These are phyloP conservation scores for Cervus canadensis DNA, from an alignment of 2,113 vertebrate genomes.

Conservation along the genomic window DNA sequence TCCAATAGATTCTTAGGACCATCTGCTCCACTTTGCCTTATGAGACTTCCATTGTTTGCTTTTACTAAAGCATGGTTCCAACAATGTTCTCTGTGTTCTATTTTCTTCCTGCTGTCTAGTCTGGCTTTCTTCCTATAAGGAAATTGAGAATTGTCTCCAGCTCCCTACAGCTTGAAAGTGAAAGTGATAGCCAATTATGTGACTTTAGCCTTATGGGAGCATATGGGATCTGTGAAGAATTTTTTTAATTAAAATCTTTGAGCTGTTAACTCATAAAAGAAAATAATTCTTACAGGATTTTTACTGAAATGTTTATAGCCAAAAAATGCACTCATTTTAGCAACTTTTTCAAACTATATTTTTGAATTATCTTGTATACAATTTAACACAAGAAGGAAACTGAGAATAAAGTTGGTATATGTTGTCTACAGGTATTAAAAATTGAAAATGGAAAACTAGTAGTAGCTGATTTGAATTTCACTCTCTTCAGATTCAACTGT, in stretches of 20 bases:
- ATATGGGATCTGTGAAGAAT: background rate
- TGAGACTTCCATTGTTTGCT: background rate
- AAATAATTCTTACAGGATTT: background rate
- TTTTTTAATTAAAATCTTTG: constrained; percentile 28
- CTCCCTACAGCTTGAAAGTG: background rate
- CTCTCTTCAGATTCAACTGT: background rate
- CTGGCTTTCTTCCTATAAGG: constrained; percentile 12
- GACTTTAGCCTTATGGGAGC: background rate
- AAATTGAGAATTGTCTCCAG: background rate
- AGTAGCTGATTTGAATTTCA: background rate
- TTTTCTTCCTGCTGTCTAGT: background rate
- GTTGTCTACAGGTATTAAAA: background rate
- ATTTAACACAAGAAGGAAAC: background rate
- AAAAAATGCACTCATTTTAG: background rate
- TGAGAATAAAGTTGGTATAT: background rate
- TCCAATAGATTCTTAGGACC: background rate
- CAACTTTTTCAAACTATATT: background rate
- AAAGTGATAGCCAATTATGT: background rate
- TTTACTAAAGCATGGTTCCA: background rate
- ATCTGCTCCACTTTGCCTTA: constrained; percentile 25
- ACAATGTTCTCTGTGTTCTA: background rate
- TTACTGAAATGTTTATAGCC: background rate
- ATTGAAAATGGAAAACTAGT: background rate
- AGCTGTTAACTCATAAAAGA: background rate
- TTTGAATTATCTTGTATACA: background rate